phyloP scores from a whole-genome alignment of 2,888 invertebrate species.

The Eutolmus rufibarbis region DNA sequence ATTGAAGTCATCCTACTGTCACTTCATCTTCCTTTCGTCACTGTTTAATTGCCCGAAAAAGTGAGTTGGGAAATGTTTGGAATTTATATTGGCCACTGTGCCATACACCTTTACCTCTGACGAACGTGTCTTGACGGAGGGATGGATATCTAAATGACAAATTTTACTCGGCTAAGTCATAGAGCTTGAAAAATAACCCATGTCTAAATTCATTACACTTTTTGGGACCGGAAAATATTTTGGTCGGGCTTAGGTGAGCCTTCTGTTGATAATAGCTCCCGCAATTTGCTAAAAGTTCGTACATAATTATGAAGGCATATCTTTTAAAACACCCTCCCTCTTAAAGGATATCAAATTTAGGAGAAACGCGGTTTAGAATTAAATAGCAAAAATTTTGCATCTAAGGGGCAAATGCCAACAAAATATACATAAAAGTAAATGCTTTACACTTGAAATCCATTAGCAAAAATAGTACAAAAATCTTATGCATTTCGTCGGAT shows the following conservation, averaged over 20 bases:
- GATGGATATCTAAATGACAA: not conserved
- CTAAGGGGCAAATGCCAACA: not conserved
- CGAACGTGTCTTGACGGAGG: not conserved
- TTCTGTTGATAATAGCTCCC: not conserved
- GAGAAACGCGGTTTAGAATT: not conserved
- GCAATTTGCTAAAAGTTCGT: not conserved
- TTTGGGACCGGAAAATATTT: not conserved
- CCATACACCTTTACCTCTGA: not conserved
- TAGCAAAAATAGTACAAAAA: no score
- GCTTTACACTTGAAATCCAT: no score
- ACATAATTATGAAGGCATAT: not conserved
- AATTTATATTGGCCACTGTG: conserved; percentile 19
- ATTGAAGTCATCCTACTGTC: not conserved
- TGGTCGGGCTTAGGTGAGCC: not conserved
- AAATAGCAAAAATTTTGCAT: not conserved
- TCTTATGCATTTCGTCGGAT: no score
- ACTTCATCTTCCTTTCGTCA: not conserved
- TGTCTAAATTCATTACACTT: not conserved
- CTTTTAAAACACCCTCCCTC: not conserved
- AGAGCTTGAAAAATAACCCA: not conserved
- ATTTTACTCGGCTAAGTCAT: not conserved
- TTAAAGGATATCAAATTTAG: not conserved
- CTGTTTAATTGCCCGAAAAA: conserved; percentile 16
- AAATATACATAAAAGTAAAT: not conserved
- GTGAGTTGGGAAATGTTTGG: conserved; percentile 11